These are phyloP conservation scores for Mamestra brassicae DNA, from an alignment of 2,888 invertebrate species.

Conservation along the genomic window DNA sequence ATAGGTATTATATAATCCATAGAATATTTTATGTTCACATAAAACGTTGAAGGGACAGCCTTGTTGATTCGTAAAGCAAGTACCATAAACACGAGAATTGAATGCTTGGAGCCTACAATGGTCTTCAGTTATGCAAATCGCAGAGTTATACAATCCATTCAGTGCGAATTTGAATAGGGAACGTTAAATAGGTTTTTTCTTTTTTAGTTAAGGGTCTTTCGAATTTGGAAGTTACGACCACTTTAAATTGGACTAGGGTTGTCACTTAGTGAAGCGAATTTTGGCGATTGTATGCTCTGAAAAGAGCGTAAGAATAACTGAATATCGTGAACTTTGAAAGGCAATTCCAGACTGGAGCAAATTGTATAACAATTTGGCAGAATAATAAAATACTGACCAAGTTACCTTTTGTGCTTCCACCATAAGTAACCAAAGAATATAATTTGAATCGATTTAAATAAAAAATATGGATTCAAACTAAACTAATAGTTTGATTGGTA, in stretches of 20 bases:
- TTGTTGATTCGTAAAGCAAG: conserved; percentile 45
- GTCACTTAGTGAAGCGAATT: conserved; percentile 5
- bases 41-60: conserved; percentile 30
- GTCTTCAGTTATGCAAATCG: conserved; percentile 54
- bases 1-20: conserved; percentile 78
- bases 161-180: conserved; percentile 51
- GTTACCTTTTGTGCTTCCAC: neutral
- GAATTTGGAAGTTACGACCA: conserved; percentile 40
- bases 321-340: neutral
- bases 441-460: neutral
- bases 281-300: neutral
- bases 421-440: neutral
- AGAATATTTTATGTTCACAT: conserved; percentile 54
- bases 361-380: neutral
- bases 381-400: neutral
- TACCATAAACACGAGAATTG: conserved; percentile 48
- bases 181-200: conserved; percentile 23
- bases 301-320: neutral
- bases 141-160: conserved; percentile 65
- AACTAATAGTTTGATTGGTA: neutral
- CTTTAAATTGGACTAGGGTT: conserved; percentile 38
- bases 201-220: conserved; percentile 34
- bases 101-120: conserved; percentile 42
- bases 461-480: neutral
- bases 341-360: neutral